Conservation (phyloP, 2,888 invertebrate genomes). For the Syrista parreyssii region DNA sequence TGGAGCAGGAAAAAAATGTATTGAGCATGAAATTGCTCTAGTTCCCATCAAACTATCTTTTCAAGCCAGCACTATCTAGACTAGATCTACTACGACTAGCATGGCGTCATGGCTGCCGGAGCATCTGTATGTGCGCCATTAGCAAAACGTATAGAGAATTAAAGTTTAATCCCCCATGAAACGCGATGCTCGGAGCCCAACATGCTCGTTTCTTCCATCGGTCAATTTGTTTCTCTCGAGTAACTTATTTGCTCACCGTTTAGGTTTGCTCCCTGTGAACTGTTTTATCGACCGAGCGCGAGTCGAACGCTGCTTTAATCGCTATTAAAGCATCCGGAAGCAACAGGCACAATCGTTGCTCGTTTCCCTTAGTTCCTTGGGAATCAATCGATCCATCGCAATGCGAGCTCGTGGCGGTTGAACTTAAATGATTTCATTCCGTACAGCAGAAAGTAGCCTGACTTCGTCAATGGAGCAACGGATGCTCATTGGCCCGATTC, state of each 20-base stretch:
- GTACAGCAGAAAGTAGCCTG: not conserved
- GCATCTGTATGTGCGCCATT: constrained; percentile 6
- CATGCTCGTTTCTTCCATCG: not conserved
- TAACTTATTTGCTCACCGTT: not conserved
- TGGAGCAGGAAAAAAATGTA: constrained; percentile 39
- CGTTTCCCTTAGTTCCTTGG: too few species aligned
- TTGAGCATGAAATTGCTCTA: constrained; percentile 56
- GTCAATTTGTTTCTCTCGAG: not conserved
- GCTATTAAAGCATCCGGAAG: too few species aligned
- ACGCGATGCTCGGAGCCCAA: not conserved
- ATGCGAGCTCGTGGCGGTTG: too few species aligned
- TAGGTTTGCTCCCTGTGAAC: not conserved
- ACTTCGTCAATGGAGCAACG: not conserved
- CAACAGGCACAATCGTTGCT: too few species aligned
- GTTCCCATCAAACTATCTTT: constrained; percentile 43
- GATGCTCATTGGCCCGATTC: not conserved
- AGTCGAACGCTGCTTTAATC: too few species aligned
- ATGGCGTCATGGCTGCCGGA: constrained; percentile 13
- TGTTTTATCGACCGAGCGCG: too few species aligned
- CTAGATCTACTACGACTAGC: constrained; percentile 28
- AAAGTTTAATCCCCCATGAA: constrained; percentile 3
- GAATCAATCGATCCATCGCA: too few species aligned
- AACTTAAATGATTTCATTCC: too few species aligned
- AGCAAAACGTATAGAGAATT: not conserved
- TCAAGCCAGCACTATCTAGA: constrained; percentile 32